Evolutionary conservation across 1,140 invertebrate genomes (phyloP), one percentile per base, ranked within the genome.

Genomic region (Eciton burchellii): DNA sequence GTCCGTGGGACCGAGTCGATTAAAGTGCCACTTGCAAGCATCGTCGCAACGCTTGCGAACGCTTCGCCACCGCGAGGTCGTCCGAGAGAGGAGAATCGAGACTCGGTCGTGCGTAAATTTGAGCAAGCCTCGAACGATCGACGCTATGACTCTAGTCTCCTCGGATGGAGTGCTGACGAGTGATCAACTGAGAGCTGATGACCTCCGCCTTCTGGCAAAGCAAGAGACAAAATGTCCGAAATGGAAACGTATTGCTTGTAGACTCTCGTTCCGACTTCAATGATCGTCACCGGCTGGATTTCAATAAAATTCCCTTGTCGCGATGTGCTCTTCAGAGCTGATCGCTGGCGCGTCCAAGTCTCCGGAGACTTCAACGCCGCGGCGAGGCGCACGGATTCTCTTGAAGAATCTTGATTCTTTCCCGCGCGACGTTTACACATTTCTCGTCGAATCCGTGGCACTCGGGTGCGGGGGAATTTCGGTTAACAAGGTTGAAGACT

Each of bases 351-450:
- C 63, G 19, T 77, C 19, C 24, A 6, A 6, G 35, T 77, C 74
- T 1, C 74, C n/a, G 62, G 63, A 68, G 74, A 79, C 24, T 79
- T 79, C 26, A 57, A 70, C 49, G 29, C 74, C 63, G 41, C 21
- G 68, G 43, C 70, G 68, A 68, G 21, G 35, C 63, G n/a, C 24
- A 41, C 1, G 6, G 19, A 35, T 26, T 49, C 21, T 47, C 29
- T 41, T 26, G 12, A 12, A 2, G 71, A 8, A 6, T 0, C 12
- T n/a, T n/a, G n/a, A n/a, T n/a, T n/a, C n/a, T n/a, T n/a, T n/a
- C n/a, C n/a, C n/a, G n/a, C n/a, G n/a, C n/a, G n/a, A n/a, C n/a
- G n/a, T n/a, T n/a, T n/a, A n/a, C n/a, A n/a, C n/a, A n/a, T 47
- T 35, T 47, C 29, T 29, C 16, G 12, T 16, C 5, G 71, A 8